Conservation (phyloP, 1,140 invertebrate species). For the Oreohelix idahoensis region DNA sequence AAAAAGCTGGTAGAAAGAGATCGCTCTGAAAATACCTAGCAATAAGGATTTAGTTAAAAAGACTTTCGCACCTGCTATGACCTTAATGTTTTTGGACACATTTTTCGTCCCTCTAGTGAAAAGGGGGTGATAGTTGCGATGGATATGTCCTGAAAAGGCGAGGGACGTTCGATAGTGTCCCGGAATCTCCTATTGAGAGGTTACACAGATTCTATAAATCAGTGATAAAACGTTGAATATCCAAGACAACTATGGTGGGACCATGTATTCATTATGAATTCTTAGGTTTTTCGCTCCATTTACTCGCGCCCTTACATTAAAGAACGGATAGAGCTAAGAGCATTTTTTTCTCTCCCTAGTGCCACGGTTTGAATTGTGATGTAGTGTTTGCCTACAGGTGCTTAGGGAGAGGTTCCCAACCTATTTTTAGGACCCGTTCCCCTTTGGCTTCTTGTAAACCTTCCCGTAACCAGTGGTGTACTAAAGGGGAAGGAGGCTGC, state of each 20-base stretch:
- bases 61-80: neutral
- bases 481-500: no score
- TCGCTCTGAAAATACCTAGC: neutral
- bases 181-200: no score
- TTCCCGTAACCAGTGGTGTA: no score
- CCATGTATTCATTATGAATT: neutral
- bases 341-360: neutral
- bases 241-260: neutral
- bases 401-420: no score
- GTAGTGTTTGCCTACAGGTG: neutral
- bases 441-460: no score
- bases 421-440: no score
- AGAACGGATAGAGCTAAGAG: neutral
- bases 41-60: neutral
- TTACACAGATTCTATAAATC: no score
- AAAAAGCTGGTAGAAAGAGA: no score
- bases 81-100: neutral
- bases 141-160: neutral
- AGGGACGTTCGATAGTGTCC: neutral
- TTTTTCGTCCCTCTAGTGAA: neutral
- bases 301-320: neutral
- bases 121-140: neutral
- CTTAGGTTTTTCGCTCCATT: neutral
- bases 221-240: no score
- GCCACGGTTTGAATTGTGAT: neutral